Evolutionary conservation across 2,797 vertebrate genomes (phyloP).

Genomic region (Glyptemys insculpta): DNA sequence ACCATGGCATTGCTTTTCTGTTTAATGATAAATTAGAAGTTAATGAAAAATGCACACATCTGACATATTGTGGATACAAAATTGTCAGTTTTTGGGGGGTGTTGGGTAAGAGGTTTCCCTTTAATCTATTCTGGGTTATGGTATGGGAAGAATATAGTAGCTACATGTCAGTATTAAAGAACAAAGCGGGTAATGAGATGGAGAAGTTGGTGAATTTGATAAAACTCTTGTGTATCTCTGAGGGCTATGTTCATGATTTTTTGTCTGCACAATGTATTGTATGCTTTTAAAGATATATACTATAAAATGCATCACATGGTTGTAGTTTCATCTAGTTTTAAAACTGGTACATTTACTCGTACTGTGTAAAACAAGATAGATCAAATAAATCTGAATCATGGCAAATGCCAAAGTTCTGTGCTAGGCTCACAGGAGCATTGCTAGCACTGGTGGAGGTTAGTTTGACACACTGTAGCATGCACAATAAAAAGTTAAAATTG

Average conservation of each 20-base stretch:
- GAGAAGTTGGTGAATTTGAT: slow-evolving; percentile 36
- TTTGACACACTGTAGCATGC: not conserved
- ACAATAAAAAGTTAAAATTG: slow-evolving; percentile 19
- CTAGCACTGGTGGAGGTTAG: not conserved
- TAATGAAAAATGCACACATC: slow-evolving; percentile 70
- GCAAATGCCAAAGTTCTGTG: not conserved
- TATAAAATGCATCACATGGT: not conserved
- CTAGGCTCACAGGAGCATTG: not conserved
- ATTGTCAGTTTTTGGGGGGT: slow-evolving; percentile 30
- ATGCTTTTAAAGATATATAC: not conserved
- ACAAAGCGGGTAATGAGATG: slow-evolving; percentile 11
- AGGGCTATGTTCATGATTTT: slow-evolving; percentile 27
- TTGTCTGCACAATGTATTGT: not conserved
- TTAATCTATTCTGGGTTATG: slow-evolving; percentile 45
- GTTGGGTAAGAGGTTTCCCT: slow-evolving; percentile 19
- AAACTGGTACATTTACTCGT: not conserved
- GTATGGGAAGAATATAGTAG: slow-evolving; percentile 16
- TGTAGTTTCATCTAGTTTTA: not conserved
- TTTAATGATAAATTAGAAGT: slow-evolving; percentile 73
- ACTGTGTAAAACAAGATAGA: slow-evolving; percentile 15
- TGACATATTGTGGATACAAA: slow-evolving; percentile 58
- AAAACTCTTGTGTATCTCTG: slow-evolving; percentile 41
- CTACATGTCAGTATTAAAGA: slow-evolving; percentile 28
- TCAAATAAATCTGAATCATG: not conserved
- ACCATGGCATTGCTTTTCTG: slow-evolving; percentile 59